These are phyloP conservation scores for Myotis davidii DNA, from an alignment of 2,113 vertebrate genomes.

Conservation along the genomic window DNA sequence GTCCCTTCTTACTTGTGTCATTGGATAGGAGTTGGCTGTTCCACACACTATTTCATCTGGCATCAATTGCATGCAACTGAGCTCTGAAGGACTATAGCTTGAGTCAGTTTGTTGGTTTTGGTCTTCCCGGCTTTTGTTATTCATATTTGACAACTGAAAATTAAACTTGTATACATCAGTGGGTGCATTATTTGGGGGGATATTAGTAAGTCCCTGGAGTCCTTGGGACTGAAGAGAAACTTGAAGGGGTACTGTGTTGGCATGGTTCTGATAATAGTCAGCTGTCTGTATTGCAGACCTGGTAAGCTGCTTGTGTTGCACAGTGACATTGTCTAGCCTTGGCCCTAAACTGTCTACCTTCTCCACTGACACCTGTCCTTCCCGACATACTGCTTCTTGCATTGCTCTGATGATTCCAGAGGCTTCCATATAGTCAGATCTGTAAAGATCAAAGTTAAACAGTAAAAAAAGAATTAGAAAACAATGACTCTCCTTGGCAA, in stretches of 20 bases:
- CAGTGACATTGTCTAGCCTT: neutral
- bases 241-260: neutral
- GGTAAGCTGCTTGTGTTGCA: neutral
- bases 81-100: constrained; percentile 84
- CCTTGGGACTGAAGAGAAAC: neutral
- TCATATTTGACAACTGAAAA: neutral
- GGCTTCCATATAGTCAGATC: neutral
- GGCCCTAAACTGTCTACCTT: neutral
- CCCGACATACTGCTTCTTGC: fast-evolving
- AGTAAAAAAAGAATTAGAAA: neutral
- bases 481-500: neutral
- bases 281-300: neutral
- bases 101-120: neutral
- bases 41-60: constrained; percentile 88
- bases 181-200: neutral
- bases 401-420: neutral
- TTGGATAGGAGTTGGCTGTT: constrained; percentile 86
- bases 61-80: constrained; percentile 83
- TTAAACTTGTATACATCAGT: neutral
- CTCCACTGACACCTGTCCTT: neutral
- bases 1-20: constrained; percentile 84
- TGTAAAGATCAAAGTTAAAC: constrained; percentile 44
- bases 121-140: neutral
- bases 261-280: neutral
- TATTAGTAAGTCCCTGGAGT: neutral